phyloP scores from a whole-genome alignment of 64 coral and sea anemone genomes.

The Trachythela sp. region DNA sequence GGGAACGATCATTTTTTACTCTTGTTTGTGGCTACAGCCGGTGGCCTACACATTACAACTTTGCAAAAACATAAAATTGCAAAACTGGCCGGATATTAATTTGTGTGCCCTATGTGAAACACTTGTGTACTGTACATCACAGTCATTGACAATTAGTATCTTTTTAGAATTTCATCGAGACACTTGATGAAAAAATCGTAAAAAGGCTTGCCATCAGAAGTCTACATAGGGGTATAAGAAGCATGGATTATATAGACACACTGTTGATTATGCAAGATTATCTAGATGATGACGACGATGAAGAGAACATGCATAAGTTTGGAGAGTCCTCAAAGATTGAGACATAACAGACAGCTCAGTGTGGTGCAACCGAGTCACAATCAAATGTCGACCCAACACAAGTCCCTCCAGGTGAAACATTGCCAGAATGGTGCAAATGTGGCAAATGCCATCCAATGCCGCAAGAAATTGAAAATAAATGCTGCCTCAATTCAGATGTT shows the following conservation, averaged over 20 bases:
- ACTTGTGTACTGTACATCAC: no score
- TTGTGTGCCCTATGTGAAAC: no score
- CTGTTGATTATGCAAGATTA: slow-evolving; percentile 9
- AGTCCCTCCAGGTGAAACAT: background rate
- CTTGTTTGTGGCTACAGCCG: no score
- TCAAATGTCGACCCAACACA: background rate
- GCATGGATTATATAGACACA: slow-evolving; percentile 37
- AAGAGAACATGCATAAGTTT: background rate
- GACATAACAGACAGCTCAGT: background rate
- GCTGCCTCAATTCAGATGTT: slow-evolving; percentile 11
- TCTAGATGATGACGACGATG: slow-evolving; percentile 9
- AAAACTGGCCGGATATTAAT: no score
- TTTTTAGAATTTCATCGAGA: slow-evolving; percentile 34
- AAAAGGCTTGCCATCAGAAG: slow-evolving; percentile 26
- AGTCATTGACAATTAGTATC: no score
- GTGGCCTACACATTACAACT: no score
- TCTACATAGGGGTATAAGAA: slow-evolving; percentile 26
- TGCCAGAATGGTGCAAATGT: slow-evolving; percentile 26
- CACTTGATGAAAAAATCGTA: slow-evolving; percentile 35
- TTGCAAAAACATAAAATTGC: no score
- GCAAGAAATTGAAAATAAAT: slow-evolving; percentile 19
- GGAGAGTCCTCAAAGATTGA: background rate
- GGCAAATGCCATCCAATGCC: slow-evolving; percentile 6
- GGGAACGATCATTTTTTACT: no score
- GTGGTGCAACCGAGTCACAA: background rate